A percentile compares a stretch with the other conserved stretches of the same genome.
Conservation (phyloP, 2,113 vertebrate species). For the Cyprinodon variegatus region DNA sequence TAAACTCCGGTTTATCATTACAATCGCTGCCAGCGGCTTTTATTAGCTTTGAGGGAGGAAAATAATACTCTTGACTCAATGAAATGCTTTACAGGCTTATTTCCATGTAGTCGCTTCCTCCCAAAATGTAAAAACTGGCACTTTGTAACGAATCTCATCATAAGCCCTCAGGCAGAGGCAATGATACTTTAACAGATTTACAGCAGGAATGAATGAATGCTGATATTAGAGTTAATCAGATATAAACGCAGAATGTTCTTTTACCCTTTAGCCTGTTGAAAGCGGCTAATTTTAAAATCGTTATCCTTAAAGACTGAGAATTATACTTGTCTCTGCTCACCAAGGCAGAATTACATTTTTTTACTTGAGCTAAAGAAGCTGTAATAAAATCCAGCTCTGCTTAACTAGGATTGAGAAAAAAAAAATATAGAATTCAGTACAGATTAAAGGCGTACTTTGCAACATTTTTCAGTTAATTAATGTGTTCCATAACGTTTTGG, state of each 20-base stretch:
- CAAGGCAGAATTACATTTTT: not conserved
- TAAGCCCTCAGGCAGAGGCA: conserved; percentile 13
- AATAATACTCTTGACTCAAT: conserved; percentile 33
- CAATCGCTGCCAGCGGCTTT: conserved; percentile 22
- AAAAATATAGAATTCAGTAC: too few species aligned
- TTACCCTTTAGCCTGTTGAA: not conserved
- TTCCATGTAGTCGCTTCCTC: conserved; percentile 16
- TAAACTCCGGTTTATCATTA: conserved; percentile 47
- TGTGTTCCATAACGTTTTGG: too few species aligned
- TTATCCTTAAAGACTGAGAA: not conserved
- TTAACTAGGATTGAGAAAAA: too few species aligned
- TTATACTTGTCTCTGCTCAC: not conserved
- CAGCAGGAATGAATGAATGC: conserved; percentile 17
- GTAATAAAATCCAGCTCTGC: not conserved
- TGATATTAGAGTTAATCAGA: conserved; percentile 43
- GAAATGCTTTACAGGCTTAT: conserved; percentile 30
- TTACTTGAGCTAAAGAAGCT: not conserved
- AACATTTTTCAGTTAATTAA: too few species aligned
- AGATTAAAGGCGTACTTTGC: too few species aligned
- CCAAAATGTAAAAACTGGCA: conserved; percentile 18
- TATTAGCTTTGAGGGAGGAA: conserved; percentile 35
- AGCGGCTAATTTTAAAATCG: not conserved
- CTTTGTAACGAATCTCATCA: conserved; percentile 17
- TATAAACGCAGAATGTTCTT: conserved; percentile 29
- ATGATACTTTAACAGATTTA: conserved; percentile 27